A percentile compares a stretch with the other conserved stretches of the same genome.
Evolutionary conservation across 2,113 vertebrate species (phyloP).

Genomic region (Anolis carolinensis): DNA sequence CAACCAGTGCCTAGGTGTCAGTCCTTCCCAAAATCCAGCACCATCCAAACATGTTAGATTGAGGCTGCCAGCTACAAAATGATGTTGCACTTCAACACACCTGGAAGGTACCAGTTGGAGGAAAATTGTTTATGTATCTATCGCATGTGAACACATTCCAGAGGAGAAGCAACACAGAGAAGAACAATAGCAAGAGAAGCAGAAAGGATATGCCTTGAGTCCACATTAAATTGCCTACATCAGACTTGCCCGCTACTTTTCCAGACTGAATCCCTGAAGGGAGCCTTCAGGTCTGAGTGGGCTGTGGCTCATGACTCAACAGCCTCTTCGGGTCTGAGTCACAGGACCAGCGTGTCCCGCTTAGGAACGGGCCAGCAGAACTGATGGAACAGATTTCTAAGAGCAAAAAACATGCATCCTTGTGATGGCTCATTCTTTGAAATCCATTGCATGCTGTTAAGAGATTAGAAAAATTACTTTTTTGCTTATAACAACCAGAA

Average conservation of each 20-base stretch:
- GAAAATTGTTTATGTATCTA: not conserved
- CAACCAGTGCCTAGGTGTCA: not conserved
- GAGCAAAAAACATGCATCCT: not conserved
- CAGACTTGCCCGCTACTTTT: constrained; percentile 17
- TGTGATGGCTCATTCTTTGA: not conserved
- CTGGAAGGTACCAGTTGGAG: not conserved
- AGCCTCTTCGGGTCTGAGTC: not conserved
- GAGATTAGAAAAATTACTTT: not conserved
- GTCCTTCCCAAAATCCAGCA: not conserved
- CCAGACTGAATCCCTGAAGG: constrained; percentile 18
- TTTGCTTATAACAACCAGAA: not conserved
- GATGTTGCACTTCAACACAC: not conserved
- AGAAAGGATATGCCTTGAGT: accelerated
- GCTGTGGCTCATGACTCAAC: not conserved
- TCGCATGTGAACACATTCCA: not conserved
- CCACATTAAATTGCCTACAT: constrained; percentile 26
- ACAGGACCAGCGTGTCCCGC: not conserved
- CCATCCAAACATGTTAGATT: not conserved
- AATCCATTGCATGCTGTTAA: not conserved
- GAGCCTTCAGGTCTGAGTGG: not conserved
- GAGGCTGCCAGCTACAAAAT: not conserved
- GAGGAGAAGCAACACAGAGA: not conserved
- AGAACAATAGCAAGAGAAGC: not conserved
- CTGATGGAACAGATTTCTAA: not conserved
- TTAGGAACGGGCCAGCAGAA: not conserved